These are phyloP conservation scores for Cheirogaleus major DNA, from an alignment of 2,797 vertebrate genomes.

Conservation along the genomic window DNA sequence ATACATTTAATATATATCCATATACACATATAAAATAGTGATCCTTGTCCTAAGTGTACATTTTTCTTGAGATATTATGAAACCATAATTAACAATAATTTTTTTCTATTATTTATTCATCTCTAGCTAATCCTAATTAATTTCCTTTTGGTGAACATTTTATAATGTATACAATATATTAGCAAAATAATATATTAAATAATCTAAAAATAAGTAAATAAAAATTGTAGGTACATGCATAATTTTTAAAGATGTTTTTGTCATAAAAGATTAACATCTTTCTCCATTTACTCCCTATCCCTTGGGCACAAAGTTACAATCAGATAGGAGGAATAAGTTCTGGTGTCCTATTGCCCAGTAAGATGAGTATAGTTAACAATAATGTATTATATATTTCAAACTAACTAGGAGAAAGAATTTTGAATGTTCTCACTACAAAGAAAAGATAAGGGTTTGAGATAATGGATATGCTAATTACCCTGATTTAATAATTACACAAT, in stretches of 20 bases:
- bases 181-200: neutral
- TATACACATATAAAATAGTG: neutral
- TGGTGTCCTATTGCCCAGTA: no score
- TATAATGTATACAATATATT: neutral
- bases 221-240: neutral
- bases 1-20: neutral
- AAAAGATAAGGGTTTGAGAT: no score
- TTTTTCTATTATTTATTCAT: neutral
- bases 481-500: no score
- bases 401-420: no score
- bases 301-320: no score
- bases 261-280: neutral
- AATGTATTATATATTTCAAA: no score
- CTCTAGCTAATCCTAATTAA: neutral
- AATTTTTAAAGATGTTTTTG: neutral
- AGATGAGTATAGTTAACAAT: no score
- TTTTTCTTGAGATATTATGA: neutral
- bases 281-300: neutral
- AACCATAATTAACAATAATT: neutral
- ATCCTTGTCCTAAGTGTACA: neutral
- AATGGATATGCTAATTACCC: no score
- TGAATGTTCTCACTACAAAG: no score
- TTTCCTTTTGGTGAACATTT: neutral
- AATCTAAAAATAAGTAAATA: neutral
- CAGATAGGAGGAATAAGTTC: no score